Evolutionary conservation across 2,113 vertebrate genomes (phyloP), one percentile per base, ranked within the genome.

Genomic region (Ptyas mucosa): DNA sequence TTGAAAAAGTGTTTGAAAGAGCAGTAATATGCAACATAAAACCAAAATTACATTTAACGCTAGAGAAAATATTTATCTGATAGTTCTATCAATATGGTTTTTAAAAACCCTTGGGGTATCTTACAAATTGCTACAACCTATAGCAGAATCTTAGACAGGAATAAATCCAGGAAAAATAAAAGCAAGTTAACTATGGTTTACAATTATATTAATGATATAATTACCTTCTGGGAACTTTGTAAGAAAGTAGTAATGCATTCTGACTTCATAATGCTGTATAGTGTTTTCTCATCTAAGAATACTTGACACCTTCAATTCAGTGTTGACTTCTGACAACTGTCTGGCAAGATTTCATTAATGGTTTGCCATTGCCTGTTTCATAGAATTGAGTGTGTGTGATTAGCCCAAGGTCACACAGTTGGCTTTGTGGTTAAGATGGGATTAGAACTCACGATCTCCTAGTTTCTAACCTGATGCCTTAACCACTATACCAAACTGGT

Each of bases 231-330:
- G 39, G 55, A 96, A 93, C 92, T 89, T 51, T 10, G 29, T n/a
- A 26, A 87, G 34, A 1, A 86, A 75, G 85, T 1, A 11, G 43
- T 90, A 93, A 53, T 43, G 91, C 0, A 3, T 4, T 91, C 90
- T 54, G 34, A 57, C 91, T 94, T 94, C 90, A 49, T 3, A 89
- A 91, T 52, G 8, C 69, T 57, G 21, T 29, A 95, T 87, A 96
- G 94, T 86, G 92, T 91, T 90, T 0, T 0, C 86, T 89, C 89
- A 89, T 12, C 39, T 14, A 85, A 95, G 29, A 12, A 15, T 85
- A 85, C 94, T 88, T 88, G 34, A 8, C 0, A 18, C 34, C 34
- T 81, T 81, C 34, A 18, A 81, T 39, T 81, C n/a, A 81, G 7
- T 81, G 69, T 75, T 75, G n/a, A 20, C 29, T 39, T 34, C n/a